Evolutionary conservation across 1,140 invertebrate species (phyloP).

Genomic region (Chironomus striatipennis): DNA sequence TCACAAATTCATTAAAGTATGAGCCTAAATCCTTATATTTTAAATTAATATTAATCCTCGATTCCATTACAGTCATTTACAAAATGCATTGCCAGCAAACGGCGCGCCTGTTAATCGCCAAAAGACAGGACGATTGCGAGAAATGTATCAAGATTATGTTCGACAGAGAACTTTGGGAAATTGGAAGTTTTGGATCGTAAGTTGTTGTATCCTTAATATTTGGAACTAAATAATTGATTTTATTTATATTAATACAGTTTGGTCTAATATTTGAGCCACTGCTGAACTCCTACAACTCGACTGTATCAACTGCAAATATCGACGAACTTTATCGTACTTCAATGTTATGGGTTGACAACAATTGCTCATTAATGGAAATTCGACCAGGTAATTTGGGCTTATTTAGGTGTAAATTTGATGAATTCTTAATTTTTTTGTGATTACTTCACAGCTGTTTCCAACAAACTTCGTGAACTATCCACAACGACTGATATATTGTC

Average conservation of each 20-base stretch:
- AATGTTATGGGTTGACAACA: constrained; percentile 89
- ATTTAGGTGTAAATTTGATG: neutral
- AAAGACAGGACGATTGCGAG: constrained; percentile 83
- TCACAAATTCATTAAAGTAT: constrained; percentile 85
- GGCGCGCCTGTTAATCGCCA: constrained; percentile 87
- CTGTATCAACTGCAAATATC: constrained; percentile 81
- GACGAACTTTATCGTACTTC: constrained; percentile 89
- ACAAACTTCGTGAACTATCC: constrained; percentile 81
- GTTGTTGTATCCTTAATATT: constrained; percentile 42
- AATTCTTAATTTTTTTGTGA: constrained; percentile 26
- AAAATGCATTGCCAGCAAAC: constrained; percentile 89
- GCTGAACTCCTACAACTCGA: constrained; percentile 80
- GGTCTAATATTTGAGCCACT: constrained; percentile 82
- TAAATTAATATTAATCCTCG: constrained; percentile 15
- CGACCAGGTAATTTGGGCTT: constrained; percentile 64
- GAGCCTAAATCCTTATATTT: neutral
- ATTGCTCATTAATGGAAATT: constrained; percentile 87
- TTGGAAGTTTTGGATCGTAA: constrained; percentile 99
- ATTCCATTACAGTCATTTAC: constrained; percentile 64
- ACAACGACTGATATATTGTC: constrained; percentile 89
- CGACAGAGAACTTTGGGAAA: constrained; percentile 74
- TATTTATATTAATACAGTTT: constrained; percentile 52
- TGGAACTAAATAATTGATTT: constrained; percentile 23
- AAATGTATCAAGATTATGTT: constrained; percentile 92
- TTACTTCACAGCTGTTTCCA: constrained; percentile 70